Evolutionary conservation across 2,888 invertebrate species (phyloP), one percentile per base, ranked within the genome.

Genomic region (Orchestes rusci): DNA sequence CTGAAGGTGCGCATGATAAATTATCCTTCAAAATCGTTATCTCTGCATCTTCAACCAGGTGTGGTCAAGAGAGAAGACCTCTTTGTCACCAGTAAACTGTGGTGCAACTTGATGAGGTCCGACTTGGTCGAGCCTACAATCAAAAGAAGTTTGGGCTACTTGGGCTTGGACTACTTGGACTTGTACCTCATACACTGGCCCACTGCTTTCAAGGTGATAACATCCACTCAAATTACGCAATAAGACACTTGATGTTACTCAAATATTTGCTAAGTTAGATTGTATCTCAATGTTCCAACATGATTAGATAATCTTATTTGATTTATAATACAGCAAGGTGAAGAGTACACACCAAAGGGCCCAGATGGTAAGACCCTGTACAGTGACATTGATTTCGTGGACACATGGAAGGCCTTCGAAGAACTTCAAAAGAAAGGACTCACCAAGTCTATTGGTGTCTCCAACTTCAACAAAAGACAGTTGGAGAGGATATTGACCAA

Each of bases 181-280:
- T 71, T 93, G 23, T 93, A 90, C 61, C 73, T 93, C 5, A 85
- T 94, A 30, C 93, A 93, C 65, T 93, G 91, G 91, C 93, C 93
- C 1, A 77, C 85, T 61, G 88, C 77, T 0, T 89, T 82, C 59
- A 79, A 83, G 73, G 86, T 82, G n/a, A n/a, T n/a, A n/a, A n/a
- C n/a, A n/a, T n/a, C n/a, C n/a, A n/a, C n/a, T n/a, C n/a, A n/a
- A n/a, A n/a, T n/a, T n/a, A n/a, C n/a, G n/a, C n/a, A n/a, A n/a
- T n/a, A n/a, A n/a, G n/a, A n/a, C n/a, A n/a, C n/a, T n/a, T n/a
- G n/a, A n/a, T n/a, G n/a, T n/a, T n/a, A n/a, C n/a, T n/a, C n/a
- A n/a, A n/a, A n/a, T n/a, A n/a, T n/a, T n/a, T n/a, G n/a, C n/a
- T n/a, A 55, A 43, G 39, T 37, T 15, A 19, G 7, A 29, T 16